Evolutionary conservation across 2,797 vertebrate species (phyloP).

Genomic region (Enteromius mattozi): DNA sequence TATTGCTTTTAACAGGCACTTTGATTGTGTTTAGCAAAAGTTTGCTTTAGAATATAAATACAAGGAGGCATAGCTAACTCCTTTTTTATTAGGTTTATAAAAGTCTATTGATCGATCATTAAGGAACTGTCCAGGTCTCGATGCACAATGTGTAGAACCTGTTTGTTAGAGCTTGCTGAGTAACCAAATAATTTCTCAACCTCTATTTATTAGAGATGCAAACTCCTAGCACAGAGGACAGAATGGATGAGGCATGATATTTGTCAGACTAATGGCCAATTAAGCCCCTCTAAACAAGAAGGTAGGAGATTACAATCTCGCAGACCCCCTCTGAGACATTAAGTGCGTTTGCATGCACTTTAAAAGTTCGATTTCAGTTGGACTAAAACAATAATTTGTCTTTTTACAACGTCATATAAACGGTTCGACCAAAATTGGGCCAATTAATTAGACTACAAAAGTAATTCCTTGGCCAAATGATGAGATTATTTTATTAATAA

Average conservation of each 20-base stretch:
- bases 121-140: conserved; percentile 40
- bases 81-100: conserved; percentile 36
- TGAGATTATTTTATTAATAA: neutral
- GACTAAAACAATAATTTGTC: conserved; percentile 25
- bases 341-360: conserved; percentile 25
- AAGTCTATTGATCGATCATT: conserved; percentile 50
- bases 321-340: conserved; percentile 72
- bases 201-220: conserved; percentile 82
- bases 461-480: conserved; percentile 11
- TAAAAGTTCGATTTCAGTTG: conserved; percentile 40
- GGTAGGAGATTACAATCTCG: conserved; percentile 75
- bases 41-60: conserved; percentile 77
- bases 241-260: conserved; percentile 71
- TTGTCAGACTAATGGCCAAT: conserved; percentile 83
- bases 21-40: conserved; percentile 74
- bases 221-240: conserved; percentile 76
- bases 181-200: conserved; percentile 64
- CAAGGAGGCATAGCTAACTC: conserved; percentile 26
- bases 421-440: conserved; percentile 61
- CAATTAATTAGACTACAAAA: conserved; percentile 13
- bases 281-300: conserved; percentile 79
- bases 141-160: conserved; percentile 38
- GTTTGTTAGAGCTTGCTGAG: conserved; percentile 60
- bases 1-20: conserved; percentile 65
- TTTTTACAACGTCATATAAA: conserved; percentile 62